These are phyloP conservation scores for Chrysodeixis includens DNA, from an alignment of 2,888 invertebrate genomes.

Conservation along the genomic window DNA sequence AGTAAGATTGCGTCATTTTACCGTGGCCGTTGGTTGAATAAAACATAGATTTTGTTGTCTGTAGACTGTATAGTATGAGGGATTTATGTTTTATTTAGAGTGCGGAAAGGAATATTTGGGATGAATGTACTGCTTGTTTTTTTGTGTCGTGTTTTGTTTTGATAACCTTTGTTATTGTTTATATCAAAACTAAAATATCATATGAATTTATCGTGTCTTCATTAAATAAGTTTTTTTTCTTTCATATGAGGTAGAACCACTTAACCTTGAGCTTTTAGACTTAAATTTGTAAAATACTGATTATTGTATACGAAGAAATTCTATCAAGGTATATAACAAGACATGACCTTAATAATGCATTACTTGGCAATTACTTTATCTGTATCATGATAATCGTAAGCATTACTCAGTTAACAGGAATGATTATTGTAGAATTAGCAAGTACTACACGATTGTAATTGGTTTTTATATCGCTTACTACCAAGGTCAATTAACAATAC, in stretches of 20 bases:
- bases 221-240: no score
- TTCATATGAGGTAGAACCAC: neutral
- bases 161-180: neutral
- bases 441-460: neutral
- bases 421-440: constrained; percentile 1
- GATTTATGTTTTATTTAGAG: constrained; percentile 4
- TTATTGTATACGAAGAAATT: no score
- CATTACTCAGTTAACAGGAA: neutral
- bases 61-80: neutral
- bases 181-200: neutral
- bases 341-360: neutral
- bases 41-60: constrained; percentile 22
- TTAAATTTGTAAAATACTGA: neutral
- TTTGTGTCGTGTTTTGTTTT: neutral
- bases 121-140: neutral
- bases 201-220: no score
- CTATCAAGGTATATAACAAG: neutral
- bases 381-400: neutral
- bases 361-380: neutral
- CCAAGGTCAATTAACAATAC: no score
- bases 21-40: constrained; percentile 18
- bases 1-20: constrained; percentile 30
- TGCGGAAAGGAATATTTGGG: neutral
- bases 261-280: neutral
- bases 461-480: neutral